phyloP scores from a whole-genome alignment of 2,888 invertebrate genomes.

The Rhodophaea formosa region DNA sequence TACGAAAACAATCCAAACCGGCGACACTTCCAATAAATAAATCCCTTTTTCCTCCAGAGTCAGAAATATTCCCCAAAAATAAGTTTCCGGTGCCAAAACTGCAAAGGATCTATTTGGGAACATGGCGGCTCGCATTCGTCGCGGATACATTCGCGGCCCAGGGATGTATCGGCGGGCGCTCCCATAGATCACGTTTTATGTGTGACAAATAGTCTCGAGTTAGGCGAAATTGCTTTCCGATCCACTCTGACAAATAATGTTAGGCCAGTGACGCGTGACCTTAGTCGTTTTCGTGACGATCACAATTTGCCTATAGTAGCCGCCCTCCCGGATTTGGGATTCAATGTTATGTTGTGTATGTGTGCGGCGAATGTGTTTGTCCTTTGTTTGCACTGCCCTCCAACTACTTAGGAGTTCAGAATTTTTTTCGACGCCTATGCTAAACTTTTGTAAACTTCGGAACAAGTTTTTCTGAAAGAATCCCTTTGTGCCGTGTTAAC shows the following conservation, averaged over 20 bases:
- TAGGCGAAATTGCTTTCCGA: slow-evolving; percentile 77
- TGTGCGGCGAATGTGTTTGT: slow-evolving; percentile 44
- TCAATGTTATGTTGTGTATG: slow-evolving; percentile 54
- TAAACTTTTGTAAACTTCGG: slow-evolving; percentile 37
- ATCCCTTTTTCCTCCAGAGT: too few species aligned
- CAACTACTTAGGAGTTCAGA: slow-evolving; percentile 48
- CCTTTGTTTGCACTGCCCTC: slow-evolving; percentile 50
- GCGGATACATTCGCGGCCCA: slow-evolving; percentile 33
- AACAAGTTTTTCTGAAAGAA: slow-evolving; percentile 39
- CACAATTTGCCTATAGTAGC: slow-evolving; percentile 60
- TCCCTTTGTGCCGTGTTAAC: slow-evolving; percentile 37
- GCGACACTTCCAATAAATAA: too few species aligned
- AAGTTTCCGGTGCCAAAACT: background rate
- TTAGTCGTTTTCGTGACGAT: slow-evolving; percentile 66
- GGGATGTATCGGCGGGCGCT: slow-evolving; percentile 54
- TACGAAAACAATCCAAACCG: too few species aligned
- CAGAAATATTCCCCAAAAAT: background rate
- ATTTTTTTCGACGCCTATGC: slow-evolving; percentile 35
- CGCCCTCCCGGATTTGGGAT: slow-evolving; percentile 46
- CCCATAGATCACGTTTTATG: slow-evolving; percentile 75
- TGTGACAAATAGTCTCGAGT: slow-evolving; percentile 78
- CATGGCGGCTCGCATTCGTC: slow-evolving; percentile 32
- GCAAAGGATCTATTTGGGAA: slow-evolving; percentile 8
- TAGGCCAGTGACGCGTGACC: slow-evolving; percentile 70
- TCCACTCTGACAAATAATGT: slow-evolving; percentile 78